Percentiles rank a stretch among this genome's conserved stretches.
Evolutionary conservation across 2,113 vertebrate species (phyloP).

Genomic region (Reinhardtius hippoglossoides): DNA sequence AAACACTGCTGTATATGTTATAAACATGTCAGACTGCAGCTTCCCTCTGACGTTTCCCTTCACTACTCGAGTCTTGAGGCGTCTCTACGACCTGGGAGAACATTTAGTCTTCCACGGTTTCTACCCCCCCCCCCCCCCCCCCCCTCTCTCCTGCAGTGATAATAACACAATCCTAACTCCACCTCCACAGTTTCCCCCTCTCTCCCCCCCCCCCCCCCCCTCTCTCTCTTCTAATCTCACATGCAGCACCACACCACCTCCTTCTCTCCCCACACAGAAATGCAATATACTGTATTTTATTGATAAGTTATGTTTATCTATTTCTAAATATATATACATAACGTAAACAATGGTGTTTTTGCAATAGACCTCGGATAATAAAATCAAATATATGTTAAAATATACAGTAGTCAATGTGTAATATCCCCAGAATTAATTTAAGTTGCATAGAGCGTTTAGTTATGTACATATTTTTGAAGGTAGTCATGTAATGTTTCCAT

Average conservation of each 20-base stretch:
- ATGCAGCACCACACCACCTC: constrained; percentile 9
- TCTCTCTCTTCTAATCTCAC: constrained; percentile 49
- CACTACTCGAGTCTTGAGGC: constrained; percentile 29
- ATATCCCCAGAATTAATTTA: background rate
- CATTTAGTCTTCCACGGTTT: constrained; percentile 41
- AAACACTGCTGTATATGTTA: constrained; percentile 12
- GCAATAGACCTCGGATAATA: background rate
- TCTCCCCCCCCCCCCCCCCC: background rate
- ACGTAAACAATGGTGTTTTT: background rate
- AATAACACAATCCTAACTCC: constrained; percentile 55
- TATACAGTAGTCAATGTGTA: background rate
- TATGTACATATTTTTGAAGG: background rate
- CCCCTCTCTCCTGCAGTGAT: constrained; percentile 23
- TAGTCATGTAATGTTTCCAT: background rate
- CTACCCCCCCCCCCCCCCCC: constrained; percentile 20
- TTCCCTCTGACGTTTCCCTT: background rate
- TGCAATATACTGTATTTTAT: constrained; percentile 50
- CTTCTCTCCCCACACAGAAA: constrained; percentile 26
- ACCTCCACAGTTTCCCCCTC: constrained; percentile 40
- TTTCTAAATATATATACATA: background rate
- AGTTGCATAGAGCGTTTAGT: background rate
- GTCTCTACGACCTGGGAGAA: constrained; percentile 27
- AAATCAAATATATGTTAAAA: background rate
- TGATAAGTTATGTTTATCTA: background rate
- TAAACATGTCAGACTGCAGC: constrained; percentile 4